These are phyloP conservation scores for Bactericera cockerelli DNA, from an alignment of 1,140 invertebrate genomes.

Conservation along the genomic window DNA sequence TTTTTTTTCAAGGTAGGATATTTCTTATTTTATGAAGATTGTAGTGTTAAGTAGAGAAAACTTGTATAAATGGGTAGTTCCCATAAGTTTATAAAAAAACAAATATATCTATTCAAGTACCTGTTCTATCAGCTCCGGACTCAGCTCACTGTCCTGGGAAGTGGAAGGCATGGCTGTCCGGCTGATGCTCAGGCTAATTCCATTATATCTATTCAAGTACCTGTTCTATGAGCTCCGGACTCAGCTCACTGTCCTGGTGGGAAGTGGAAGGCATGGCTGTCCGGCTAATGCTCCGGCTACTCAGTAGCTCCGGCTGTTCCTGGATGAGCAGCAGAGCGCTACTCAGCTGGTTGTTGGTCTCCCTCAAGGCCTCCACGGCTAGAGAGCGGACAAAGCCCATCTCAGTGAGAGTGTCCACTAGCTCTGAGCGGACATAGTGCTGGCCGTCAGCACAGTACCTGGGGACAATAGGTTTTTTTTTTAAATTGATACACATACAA, in stretches of 20 bases:
- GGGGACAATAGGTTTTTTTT: conserved; percentile 29
- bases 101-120: too few species aligned
- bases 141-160: too few species aligned
- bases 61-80: too few species aligned
- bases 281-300: not conserved
- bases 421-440: conserved; percentile 35
- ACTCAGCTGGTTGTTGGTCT: conserved; percentile 47
- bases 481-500: conserved; percentile 24
- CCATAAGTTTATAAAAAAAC: too few species aligned
- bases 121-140: too few species aligned
- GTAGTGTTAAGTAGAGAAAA: too few species aligned
- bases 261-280: not conserved
- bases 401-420: conserved; percentile 37
- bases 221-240: not conserved
- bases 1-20: too few species aligned
- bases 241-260: not conserved
- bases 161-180: too few species aligned
- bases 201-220: too few species aligned
- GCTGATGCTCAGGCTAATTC: too few species aligned
- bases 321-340: conserved; percentile 45
- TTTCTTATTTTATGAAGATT: too few species aligned
- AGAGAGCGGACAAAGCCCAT: conserved; percentile 47
- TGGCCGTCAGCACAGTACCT: conserved; percentile 33
- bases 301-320: conserved; percentile 33
- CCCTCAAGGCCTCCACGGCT: conserved; percentile 39